Conservation (phyloP, 2,888 invertebrate species). For the Trissolcus brochymenae region DNA sequence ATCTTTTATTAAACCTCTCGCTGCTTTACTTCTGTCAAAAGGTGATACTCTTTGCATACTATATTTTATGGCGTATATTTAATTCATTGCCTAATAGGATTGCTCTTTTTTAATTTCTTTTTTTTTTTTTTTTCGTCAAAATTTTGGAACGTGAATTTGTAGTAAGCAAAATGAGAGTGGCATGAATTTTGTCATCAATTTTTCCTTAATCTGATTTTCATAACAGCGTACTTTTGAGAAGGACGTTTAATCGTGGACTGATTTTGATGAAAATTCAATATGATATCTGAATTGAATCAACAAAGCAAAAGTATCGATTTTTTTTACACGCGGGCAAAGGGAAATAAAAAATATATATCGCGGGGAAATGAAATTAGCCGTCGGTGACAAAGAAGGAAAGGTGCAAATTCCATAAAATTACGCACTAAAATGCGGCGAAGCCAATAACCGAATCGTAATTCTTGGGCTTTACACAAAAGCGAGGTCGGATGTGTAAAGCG, state of each 20-base stretch:
- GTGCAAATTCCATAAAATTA: constrained; percentile 66
- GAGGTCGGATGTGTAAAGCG: constrained; percentile 52
- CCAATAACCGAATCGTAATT: constrained; percentile 71
- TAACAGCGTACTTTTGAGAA: background rate
- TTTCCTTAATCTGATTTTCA: constrained; percentile 22
- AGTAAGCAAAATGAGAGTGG: too few relatives aligned
- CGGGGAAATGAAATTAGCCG: constrained; percentile 49
- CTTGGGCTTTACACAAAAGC: constrained; percentile 62
- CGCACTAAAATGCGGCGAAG: constrained; percentile 65
- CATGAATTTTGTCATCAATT: background rate
- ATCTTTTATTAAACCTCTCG: constrained; percentile 23
- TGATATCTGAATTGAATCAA: constrained; percentile 28
- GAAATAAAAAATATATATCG: constrained; percentile 31
- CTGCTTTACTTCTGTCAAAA: constrained; percentile 19
- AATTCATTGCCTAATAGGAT: too few relatives aligned
- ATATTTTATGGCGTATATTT: constrained; percentile 28
- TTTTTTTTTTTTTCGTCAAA: too few relatives aligned
- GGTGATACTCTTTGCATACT: constrained; percentile 15
- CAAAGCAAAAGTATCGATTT: constrained; percentile 32
- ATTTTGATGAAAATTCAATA: constrained; percentile 29
- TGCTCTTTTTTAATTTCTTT: too few relatives aligned
- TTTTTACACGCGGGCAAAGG: constrained; percentile 17
- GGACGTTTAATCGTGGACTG: constrained; percentile 12
- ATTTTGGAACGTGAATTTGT: too few relatives aligned
- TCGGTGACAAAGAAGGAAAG: constrained; percentile 41